Percentiles rank a stretch among this genome's conserved stretches.
phyloP scores from a whole-genome alignment of 1,140 invertebrate genomes.

The Drosophila miranda region DNA sequence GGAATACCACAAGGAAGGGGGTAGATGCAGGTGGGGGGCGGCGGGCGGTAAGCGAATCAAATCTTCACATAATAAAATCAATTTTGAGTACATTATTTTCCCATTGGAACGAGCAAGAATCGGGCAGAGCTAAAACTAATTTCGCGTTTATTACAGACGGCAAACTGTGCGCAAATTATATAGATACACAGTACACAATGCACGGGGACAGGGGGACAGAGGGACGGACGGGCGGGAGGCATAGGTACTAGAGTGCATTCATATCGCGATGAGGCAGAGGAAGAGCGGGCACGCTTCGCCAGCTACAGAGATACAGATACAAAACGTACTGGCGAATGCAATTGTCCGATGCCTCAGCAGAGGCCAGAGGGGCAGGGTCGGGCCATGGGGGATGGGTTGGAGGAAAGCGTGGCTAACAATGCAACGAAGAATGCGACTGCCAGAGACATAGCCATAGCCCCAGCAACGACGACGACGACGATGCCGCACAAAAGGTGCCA shows the following conservation, averaged over 20 bases:
- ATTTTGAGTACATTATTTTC: constrained; percentile 45
- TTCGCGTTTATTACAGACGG: constrained; percentile 55
- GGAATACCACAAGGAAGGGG: background rate
- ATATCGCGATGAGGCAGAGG: constrained; percentile 18
- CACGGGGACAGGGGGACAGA: background rate
- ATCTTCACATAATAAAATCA: constrained; percentile 62
- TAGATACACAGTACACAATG: constrained; percentile 24
- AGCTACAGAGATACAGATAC: constrained; percentile 28
- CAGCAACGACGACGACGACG: constrained; percentile 20
- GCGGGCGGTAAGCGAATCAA: constrained; percentile 32
- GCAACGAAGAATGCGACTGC: constrained; percentile 44
- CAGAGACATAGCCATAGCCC: constrained; percentile 11
- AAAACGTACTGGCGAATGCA: constrained; percentile 52
- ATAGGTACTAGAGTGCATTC: constrained; percentile 18
- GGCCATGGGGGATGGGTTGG: constrained; percentile 1
- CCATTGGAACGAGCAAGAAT: constrained; percentile 37
- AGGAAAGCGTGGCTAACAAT: constrained; percentile 47
- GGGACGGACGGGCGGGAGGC: background rate
- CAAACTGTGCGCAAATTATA: constrained; percentile 65
- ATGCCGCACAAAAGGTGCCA: constrained; percentile 68
- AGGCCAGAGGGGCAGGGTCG: background rate
- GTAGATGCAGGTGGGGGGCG: too few species aligned
- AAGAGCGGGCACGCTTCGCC: constrained; percentile 12
- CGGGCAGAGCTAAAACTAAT: constrained; percentile 62
- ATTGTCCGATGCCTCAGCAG: constrained; percentile 43